phyloP scores from a whole-genome alignment of 2,797 vertebrate genomes.

The Ficedula albicollis region DNA sequence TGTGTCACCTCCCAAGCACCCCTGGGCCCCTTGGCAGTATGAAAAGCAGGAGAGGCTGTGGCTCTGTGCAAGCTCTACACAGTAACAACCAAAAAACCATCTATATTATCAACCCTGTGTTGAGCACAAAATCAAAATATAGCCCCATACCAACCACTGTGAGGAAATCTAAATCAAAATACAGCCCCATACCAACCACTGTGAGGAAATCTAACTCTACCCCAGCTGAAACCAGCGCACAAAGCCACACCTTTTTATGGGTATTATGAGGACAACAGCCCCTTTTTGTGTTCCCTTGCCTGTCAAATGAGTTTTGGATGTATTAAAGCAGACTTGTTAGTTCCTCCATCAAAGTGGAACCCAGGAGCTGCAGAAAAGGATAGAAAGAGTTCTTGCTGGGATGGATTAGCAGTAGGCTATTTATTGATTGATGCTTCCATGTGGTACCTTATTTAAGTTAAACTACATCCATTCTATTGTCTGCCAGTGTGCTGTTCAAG shows the following conservation, averaged over 20 bases:
- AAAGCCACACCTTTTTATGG: background rate
- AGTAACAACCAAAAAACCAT: background rate
- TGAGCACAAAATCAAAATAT: background rate
- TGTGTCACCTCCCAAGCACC: background rate
- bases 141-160: too few species aligned
- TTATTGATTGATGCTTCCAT: background rate
- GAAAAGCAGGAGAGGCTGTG: fast-evolving
- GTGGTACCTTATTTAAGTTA: background rate
- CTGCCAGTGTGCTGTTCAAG: background rate
- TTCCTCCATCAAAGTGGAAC: background rate
- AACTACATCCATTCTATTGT: background rate
- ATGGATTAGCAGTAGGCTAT: background rate
- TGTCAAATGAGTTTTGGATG: background rate
- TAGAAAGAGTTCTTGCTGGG: background rate
- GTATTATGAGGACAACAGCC: background rate
- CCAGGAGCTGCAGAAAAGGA: background rate
- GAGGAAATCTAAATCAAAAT: background rate
- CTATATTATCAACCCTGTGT: fast-evolving
- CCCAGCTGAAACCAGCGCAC: background rate
- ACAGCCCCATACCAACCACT: too few species aligned
- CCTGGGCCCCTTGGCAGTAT: fast-evolving
- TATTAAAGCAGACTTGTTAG: background rate
- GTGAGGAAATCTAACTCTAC: background rate
- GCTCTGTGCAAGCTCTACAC: background rate
- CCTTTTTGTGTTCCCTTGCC: background rate